Base-by-base conservation (phyloP, 92 coral and sea anemone genomes). In the Micromussa lordhowensis region DNA sequence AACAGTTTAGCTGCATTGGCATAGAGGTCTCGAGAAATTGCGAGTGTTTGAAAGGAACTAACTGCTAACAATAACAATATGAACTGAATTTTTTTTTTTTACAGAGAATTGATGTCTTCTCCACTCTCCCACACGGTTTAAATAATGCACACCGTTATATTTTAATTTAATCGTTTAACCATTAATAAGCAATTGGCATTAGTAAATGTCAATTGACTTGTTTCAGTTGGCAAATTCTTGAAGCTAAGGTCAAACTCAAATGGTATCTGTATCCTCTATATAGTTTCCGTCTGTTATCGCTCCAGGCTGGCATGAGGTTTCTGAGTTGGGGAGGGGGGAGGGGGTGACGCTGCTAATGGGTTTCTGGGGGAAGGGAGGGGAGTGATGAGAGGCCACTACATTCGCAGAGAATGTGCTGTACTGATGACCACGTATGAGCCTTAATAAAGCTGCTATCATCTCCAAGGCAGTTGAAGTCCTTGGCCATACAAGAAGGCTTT, bases 401-500 rank as follows among this genome's bases (percentile, higher is more conserved):
- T 21, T 59, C 61, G 22, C 2, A 55, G 21, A 5, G n/a, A 21
- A 61, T 61, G 6, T 61, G 26, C 29, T 4, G 5, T 24, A 12
- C 14, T 24, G 17, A 61, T 61, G 68, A 28, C 13, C 29, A 66
- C 29, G 71, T 26, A 10, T 10, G 28, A 66, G 17, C 29, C 3
- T 1, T 3, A 11, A 26, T 66, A 66, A 16, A 24, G 64, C 22
- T 28, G 35, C 31, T 1, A 35, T 70, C 68, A 83, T 51, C 40
- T 83, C 79, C 79, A 83, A 3, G 87, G 87, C 31, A 83, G 79
- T 15, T 71, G 80, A 29, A 83, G 79, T 83, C 87, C 87, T 76
- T 92, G 82, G 21, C 95, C 95, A 69, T 95, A 92, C 88, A 95
- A 73, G 64, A 95, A 81, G 68, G 94, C 88, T 75, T 95, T 95